Evolutionary conservation across 2,113 vertebrate genomes (phyloP).

Genomic region (Centropus unirufus): DNA sequence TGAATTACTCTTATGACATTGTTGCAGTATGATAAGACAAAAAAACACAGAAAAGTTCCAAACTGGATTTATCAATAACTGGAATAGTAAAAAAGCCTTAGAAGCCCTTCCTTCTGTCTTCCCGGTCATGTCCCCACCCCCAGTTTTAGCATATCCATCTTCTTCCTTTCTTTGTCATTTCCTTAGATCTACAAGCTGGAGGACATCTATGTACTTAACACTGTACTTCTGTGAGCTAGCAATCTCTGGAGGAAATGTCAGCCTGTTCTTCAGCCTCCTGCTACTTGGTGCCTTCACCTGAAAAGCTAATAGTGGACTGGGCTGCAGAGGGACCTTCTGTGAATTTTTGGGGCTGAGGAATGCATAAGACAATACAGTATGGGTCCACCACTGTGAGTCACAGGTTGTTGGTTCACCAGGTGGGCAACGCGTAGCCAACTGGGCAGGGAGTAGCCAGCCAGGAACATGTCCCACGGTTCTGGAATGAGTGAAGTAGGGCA

Average conservation of each 20-base stretch:
- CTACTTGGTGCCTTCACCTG: background rate
- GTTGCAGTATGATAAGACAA: conserved; percentile 59
- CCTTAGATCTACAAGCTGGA: background rate
- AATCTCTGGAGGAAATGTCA: background rate
- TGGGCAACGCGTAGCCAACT: background rate
- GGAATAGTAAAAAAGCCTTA: background rate
- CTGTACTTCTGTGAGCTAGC: fast-evolving
- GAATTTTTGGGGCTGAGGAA: background rate
- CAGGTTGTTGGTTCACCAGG: background rate
- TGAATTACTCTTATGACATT: conserved; percentile 76
- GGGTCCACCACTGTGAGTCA: background rate
- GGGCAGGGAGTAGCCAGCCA: background rate
- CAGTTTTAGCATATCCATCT: background rate
- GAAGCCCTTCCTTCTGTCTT: background rate
- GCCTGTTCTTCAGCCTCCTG: background rate
- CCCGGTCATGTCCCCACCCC: fast-evolving
- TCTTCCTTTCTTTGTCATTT: background rate
- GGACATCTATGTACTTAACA: background rate
- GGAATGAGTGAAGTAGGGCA: background rate
- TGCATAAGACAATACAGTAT: fast-evolving
- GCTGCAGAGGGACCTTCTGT: background rate
- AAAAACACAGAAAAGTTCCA: background rate
- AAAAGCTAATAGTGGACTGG: background rate
- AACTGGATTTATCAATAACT: background rate
- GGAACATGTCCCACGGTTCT: fast-evolving